phyloP scores from a whole-genome alignment of 1,140 invertebrate species.

The Streblospio benedicti region DNA sequence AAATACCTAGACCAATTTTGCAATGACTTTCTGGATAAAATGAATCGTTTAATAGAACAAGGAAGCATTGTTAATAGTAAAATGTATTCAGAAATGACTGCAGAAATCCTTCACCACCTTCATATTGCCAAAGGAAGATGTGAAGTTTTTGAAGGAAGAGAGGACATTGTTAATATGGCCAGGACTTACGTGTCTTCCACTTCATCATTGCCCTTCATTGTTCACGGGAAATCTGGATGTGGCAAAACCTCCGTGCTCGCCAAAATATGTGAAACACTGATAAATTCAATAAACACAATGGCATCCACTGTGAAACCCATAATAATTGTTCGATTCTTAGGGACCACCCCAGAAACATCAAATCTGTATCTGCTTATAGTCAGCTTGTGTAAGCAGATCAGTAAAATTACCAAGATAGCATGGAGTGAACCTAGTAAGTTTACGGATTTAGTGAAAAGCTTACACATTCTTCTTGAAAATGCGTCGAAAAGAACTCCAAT shows the following conservation, averaged over 20 bases:
- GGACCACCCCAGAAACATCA: background rate
- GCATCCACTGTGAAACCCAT: no score
- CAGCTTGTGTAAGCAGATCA: background rate
- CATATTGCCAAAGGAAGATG: background rate
- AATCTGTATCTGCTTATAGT: background rate
- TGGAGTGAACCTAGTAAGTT: no score
- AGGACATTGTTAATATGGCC: background rate
- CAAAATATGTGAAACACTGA: background rate
- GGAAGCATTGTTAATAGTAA: background rate
- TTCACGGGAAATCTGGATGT: background rate
- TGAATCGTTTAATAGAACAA: constrained; percentile 62
- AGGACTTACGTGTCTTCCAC: background rate
- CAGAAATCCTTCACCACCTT: background rate
- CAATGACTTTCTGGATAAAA: constrained; percentile 66
- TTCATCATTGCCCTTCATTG: background rate
- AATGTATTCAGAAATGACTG: background rate
- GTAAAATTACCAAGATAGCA: no score
- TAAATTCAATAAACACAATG: background rate
- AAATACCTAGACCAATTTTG: constrained; percentile 91
- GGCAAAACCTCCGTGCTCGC: background rate
- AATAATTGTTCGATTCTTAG: background rate
- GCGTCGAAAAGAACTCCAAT: no score
- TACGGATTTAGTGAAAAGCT: no score
- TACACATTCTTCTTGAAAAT: no score
- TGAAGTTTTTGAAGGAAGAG: background rate